Base-by-base conservation (phyloP, 2,797 vertebrate genomes). In the Scyliorhinus canicula region DNA sequence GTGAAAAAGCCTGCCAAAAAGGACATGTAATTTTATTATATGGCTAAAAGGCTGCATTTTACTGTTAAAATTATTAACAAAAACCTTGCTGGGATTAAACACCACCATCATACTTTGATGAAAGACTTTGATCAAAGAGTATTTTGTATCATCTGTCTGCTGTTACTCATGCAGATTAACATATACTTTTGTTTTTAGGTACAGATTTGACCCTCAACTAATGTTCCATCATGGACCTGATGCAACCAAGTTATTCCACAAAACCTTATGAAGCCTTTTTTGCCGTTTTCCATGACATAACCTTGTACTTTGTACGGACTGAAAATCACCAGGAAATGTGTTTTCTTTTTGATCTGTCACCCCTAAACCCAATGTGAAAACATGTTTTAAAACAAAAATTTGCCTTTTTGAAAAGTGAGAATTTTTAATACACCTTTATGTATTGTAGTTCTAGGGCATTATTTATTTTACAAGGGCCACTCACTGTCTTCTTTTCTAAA, bases 161-260 rank as follows among this genome's bases (percentile, higher is more conserved):
- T 91, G 31, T 91, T 40, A 19, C 4, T 26, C 44, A 91, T 91
- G 19, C 60, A 44, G 60, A 11, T 90, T 90, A 88, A 91, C 21
- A 63, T 8, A 2, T 91, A 50, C 74, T 90, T 94, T 84, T 85
- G 95, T 95, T 95, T 94, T 0, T 6, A 99, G 99, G 95, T 99
- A 99, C 95, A 98, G 96, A 95, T 99, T 99, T 95, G 98, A 99
- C 95, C 98, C 98, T 2, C 97, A 97, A 7, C 97, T 98, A 96
- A 98, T 99, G 98, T 99, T 99, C 96, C 96, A 96, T 95, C 98
- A 97, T 0, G 96, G 96, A 40, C 93, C 97, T 95, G 96, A 96
- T 95, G 97, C 97, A 95, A 97, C 96, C 96, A 97, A 97, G 96
- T 97, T 98, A 95, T 97, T 97, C 26, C 93, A 74, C 52, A 71